These are phyloP conservation scores for Micronycteris hirsuta DNA, from an alignment of 2,113 vertebrate genomes.

Conservation along the genomic window DNA sequence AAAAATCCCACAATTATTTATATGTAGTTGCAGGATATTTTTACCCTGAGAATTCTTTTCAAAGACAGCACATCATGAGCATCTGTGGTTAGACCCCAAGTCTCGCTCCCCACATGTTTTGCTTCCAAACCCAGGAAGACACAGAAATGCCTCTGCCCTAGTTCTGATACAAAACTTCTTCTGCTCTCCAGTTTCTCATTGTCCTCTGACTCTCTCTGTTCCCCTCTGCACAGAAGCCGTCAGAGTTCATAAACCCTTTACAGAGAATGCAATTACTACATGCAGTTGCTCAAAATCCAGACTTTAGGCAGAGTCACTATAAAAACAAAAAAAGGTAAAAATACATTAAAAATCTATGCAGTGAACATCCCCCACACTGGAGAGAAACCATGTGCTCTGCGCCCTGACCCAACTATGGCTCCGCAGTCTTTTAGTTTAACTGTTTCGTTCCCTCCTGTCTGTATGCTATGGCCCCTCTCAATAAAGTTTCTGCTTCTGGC, in stretches of 20 bases:
- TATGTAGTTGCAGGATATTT: not conserved
- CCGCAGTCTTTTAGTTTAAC: not conserved
- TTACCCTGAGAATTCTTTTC: not conserved
- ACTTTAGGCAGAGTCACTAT: not conserved
- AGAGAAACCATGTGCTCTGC: not conserved
- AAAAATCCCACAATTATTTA: not conserved
- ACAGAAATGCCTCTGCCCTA: not conserved
- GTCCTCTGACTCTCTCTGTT: not conserved
- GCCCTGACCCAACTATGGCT: not conserved
- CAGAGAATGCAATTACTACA: not conserved
- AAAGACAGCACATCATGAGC: not conserved
- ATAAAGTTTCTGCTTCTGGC: not conserved
- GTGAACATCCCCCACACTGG: not conserved
- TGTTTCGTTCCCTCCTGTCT: not conserved
- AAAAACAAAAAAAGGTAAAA: not conserved
- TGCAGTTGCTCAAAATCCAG: not conserved
- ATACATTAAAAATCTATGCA: not conserved
- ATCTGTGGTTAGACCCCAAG: not conserved
- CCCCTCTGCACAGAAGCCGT: not conserved
- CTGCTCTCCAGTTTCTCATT: not conserved
- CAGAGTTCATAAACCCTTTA: not conserved
- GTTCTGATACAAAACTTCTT: not conserved
- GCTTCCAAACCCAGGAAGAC: not conserved
- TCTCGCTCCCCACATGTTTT: not conserved
- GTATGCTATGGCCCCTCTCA: not conserved